phyloP scores from a whole-genome alignment of 2,888 invertebrate genomes.

The Syritta pipiens region DNA sequence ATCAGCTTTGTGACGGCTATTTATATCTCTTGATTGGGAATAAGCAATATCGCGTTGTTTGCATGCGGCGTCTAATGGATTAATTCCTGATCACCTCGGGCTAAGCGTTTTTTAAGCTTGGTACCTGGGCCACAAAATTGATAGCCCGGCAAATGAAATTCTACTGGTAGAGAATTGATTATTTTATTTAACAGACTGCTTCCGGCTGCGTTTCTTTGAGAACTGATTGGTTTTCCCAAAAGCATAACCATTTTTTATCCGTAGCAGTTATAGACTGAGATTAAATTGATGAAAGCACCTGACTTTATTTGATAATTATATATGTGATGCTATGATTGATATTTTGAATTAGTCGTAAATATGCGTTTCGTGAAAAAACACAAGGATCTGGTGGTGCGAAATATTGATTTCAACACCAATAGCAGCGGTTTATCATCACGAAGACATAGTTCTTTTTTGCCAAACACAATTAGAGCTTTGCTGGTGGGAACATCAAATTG shows the following conservation, averaged over 20 bases:
- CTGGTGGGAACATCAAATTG: conserved; percentile 75
- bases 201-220: no score
- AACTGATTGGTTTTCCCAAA: no score
- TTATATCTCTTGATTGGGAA: conserved; percentile 15
- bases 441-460: conserved; percentile 72
- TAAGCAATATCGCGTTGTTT: conserved; percentile 56
- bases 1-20: conserved; percentile 14
- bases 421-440: neutral
- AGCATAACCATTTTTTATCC: no score
- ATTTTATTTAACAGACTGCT: no score
- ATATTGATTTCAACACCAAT: conserved; percentile 14
- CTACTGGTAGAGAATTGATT: conserved; percentile 70
- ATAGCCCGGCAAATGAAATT: conserved; percentile 71
- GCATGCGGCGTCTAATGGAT: conserved; percentile 71
- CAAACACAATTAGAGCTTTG: conserved; percentile 70
- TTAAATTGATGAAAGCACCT: no score
- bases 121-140: conserved; percentile 73
- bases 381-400: neutral
- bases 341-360: conserved; percentile 18
- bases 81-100: conserved; percentile 71
- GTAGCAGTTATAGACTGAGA: no score
- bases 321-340: no score
- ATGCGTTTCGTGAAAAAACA: conserved; percentile 44
- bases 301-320: no score
- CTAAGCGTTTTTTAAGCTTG: conserved; percentile 70